phyloP scores from a whole-genome alignment of 2,113 vertebrate genomes.

The Cryptomyrus ogoouensis region DNA sequence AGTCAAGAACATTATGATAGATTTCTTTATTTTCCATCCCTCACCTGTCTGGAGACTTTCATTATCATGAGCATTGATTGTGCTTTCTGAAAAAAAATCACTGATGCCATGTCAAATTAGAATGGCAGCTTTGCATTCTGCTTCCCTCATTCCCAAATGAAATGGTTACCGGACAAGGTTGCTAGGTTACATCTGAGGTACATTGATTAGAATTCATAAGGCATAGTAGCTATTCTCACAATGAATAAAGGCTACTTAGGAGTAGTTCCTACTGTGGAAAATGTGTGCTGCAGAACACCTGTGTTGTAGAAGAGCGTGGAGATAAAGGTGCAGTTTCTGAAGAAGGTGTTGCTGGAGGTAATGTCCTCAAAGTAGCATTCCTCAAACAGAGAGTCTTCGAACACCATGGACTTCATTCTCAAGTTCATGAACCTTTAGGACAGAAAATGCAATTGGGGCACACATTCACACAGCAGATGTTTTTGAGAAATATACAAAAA shows the following conservation, averaged over 20 bases:
- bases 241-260: not conserved
- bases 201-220: not conserved
- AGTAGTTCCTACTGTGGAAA: not conserved
- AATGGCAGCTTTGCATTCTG: not conserved
- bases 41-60: not conserved
- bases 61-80: not conserved
- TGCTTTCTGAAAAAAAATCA: not conserved
- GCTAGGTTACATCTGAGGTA: conserved; percentile 4
- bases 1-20: not conserved
- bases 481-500: not conserved
- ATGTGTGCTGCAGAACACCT: conserved; percentile 54
- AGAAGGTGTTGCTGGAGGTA: conserved; percentile 95
- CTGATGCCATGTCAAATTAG: not conserved
- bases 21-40: not conserved
- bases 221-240: not conserved
- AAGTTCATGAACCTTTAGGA: conserved; percentile 79
- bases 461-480: not conserved
- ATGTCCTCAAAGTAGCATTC: conserved; percentile 96
- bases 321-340: conserved; percentile 94
- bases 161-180: conserved; percentile 1
- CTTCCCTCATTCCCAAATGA: not conserved
- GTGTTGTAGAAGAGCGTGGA: conserved; percentile 94
- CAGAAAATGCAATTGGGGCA: not conserved
- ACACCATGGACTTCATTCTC: conserved; percentile 88
- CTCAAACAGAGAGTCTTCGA: conserved; percentile 90